phyloP scores from a whole-genome alignment of 2,113 vertebrate genomes.

The Lophura nycthemera region DNA sequence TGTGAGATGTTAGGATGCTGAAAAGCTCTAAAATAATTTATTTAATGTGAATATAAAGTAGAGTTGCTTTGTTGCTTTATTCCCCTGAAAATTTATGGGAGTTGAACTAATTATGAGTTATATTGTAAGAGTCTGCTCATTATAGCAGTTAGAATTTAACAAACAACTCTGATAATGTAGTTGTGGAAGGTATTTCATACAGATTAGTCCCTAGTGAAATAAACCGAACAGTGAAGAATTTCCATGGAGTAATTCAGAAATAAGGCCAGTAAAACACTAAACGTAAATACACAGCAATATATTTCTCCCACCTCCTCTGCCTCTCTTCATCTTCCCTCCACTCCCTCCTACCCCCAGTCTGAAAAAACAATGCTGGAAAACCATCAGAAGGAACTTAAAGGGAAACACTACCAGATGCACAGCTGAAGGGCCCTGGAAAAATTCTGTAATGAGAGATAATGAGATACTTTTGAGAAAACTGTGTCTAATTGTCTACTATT shows the following conservation, averaged over 20 bases:
- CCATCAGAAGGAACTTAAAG: neutral
- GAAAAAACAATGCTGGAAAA: neutral
- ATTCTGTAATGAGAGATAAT: neutral
- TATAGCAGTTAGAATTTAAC: neutral
- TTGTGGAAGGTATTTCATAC: neutral
- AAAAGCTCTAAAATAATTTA: neutral
- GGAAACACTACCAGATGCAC: constrained; percentile 14
- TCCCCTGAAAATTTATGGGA: neutral
- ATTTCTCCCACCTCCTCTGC: neutral
- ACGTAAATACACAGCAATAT: neutral
- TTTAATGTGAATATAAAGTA: neutral
- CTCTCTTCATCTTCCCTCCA: neutral
- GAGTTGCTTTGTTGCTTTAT: constrained; percentile 16
- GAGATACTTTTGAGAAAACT: neutral
- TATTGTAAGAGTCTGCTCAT: neutral
- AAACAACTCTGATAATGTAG: constrained; percentile 8
- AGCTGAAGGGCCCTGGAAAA: constrained; percentile 1
- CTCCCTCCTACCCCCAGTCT: neutral
- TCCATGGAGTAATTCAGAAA: neutral
- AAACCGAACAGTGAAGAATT: neutral
- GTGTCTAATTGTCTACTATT: neutral
- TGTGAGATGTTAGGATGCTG: neutral
- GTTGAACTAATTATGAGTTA: neutral
- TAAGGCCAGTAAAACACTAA: neutral
- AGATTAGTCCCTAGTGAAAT: constrained; percentile 31